Conservation (phyloP, 2,888 invertebrate genomes). For the Agrochola litura region DNA sequence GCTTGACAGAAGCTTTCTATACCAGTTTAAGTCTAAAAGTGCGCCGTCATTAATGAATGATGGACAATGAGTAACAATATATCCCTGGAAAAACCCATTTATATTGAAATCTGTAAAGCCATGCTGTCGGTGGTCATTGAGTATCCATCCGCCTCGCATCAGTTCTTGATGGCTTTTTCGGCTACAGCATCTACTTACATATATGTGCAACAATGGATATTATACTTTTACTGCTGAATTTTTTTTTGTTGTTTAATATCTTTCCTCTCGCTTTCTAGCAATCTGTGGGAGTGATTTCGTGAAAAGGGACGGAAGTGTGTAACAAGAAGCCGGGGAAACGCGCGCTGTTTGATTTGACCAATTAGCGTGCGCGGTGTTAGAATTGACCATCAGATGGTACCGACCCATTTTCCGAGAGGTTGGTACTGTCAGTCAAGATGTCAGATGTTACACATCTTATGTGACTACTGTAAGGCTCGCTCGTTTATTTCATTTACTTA, state of each 20-base stretch:
- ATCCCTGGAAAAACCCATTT: conserved; percentile 6
- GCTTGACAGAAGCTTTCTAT: background rate
- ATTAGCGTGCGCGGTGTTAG: no score
- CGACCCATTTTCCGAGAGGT: no score
- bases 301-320: no score
- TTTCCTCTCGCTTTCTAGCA: no score
- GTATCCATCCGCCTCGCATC: conserved; percentile 16
- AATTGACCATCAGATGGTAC: no score
- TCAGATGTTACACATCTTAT: no score
- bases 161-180: background rate
- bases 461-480: no score
- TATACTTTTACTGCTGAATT: background rate
- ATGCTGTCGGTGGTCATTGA: conserved; percentile 29
- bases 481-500: background rate
- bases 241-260: background rate
- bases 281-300: no score
- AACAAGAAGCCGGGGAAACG: no score
- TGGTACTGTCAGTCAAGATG: no score
- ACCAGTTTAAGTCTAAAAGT: background rate
- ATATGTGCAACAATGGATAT: background rate
- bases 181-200: background rate
- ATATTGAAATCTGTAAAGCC: conserved; percentile 10
- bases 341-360: no score
- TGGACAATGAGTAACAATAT: background rate
- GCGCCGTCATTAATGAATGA: background rate